Evolutionary conservation across 2,888 invertebrate genomes (phyloP), one percentile per base, ranked within the genome.

Genomic region (Hyalella azteca): DNA sequence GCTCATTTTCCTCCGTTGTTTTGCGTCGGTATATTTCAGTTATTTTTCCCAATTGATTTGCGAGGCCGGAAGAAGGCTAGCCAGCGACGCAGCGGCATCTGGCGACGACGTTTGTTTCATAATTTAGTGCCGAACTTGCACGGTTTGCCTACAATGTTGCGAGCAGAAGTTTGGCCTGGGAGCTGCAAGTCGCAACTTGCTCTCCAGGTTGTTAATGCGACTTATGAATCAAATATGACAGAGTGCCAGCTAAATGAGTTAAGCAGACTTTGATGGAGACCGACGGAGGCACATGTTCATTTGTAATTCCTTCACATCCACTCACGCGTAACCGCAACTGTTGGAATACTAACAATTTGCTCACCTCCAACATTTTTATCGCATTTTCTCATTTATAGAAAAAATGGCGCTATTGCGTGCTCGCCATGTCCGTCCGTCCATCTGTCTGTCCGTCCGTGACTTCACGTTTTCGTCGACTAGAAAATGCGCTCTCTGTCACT

Each of bases 211-310:
- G 66, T 36, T 66, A 66, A 66, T 66, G 66, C 66, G 66, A 32
- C 66, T 66, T 66, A 66, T 66, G 66, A 66, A 66, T 66, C 66
- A 66, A 66, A 66, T 66, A 29, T 66, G 66, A 66, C 66, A 66
- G 36, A 66, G 36, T 66, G 66, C 66, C 36, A n/a, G 19, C 7
- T 19, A 29, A 22, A 66, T 11, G 66, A 66, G 66, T 29, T 66
- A 29, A 66, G 36, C 36, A 29, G 29, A 29, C 36, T 66, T 66
- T 66, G 66, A 66, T 66, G 66, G 66, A 66, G 66, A 66, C 36
- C 66, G 22, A 66, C 66, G 22, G 36, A 29, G n/a, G 66, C 22
- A 66, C 66, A 39, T 11, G 19, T 45, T 66, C 36, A 66, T 36
- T 66, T 66, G 36, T 66, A 36, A n/a, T n/a, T n/a, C n/a, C n/a